Evolutionary conservation across 2,888 invertebrate genomes (phyloP), one percentile per base, ranked within the genome.

Genomic region (Itoplectis maculator): DNA sequence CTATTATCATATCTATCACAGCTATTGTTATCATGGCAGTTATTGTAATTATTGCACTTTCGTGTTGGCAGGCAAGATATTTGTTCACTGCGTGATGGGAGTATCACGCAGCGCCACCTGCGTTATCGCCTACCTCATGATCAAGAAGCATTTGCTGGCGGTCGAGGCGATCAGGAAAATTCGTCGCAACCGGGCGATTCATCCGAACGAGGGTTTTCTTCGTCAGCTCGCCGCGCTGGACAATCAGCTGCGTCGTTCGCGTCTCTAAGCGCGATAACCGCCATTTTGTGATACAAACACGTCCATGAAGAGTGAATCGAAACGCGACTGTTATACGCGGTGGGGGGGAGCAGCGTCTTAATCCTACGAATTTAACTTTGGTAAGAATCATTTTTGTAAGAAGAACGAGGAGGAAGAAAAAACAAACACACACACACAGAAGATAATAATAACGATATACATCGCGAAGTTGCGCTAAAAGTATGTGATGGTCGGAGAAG

Each of bases 91-190:
- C 89, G 93, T 96, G 88, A 95, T 96, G 94, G 97, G 97, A 40
- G 95, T 97, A 88, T 97, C 97, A 1, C 95, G 97, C 8, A 97
- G 97, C 51, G 96, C 97, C 66, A 97, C 97, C 0, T 96, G 96
- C 89, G 96, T 96, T 1, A 93, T 97, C 85, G 97, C 97, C 5
- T 97, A 96, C 91, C 94, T 97, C 81, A 97, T 97, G 96, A 96
- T 97, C 88, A 95, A 95, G 89, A 95, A 96, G 79, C 95, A 95
- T 82, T 96, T 97, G 96, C 93, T 95, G 54, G 95, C 96, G 11
- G 93, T 95, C 0, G 96, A 97, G 86, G 97, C 97, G n/a, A 93
- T 97, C 86, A 94, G 94, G 69, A 94, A 94, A 77, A 95, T 97
- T 13, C 96, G 96, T 82, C 94, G 94, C 85, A 94, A 95, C 82